Evolutionary conservation across 2,113 vertebrate genomes (phyloP), one percentile per base, ranked within the genome.

Genomic region (Petrocephalus microphthalmus): DNA sequence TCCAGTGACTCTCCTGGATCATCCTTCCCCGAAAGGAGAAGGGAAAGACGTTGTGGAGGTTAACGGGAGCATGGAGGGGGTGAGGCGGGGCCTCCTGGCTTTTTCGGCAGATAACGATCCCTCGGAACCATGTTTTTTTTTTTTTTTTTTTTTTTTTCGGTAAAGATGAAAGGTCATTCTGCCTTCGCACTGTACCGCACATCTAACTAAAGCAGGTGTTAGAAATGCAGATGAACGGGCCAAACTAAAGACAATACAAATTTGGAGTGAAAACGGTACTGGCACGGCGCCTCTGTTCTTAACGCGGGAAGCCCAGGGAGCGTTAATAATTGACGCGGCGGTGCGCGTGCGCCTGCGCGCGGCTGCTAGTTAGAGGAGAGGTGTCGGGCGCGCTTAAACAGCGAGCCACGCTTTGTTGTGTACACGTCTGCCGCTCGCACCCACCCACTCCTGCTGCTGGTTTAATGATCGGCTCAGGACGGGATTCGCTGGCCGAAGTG

Each of bases 241-340:
- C 91, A 98, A 98, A 99, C 97, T 97, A 98, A 98, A 99, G 98
- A 96, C 96, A 95, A 93, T 96, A 98, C 96, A 99, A 98, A 98
- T 99, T 97, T 96, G 96, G 98, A 98, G 97, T 99, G 97, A 99
- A 98, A 97, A 97, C 94, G 94, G 96, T 95, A 95, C 93, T 96
- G 96, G 96, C 97, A 95, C 95, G 92, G 96, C 95, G 94, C 92
- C 95, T 94, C 95, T 94, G 91, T 96, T 95, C 92, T 95, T 96
- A 95, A 96, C 96, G 93, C 94, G 94, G 92, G 94, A 96, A 96
- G 95, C 97, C 97, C 95, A 94, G 92, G 93, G 92, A 92, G 92
- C 90, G 94, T 98, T 94, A 97, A 98, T 98, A 97, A 98, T 98
- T 99, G 93, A 99, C 97, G 92, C 94, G 93, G 95, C 96, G 97